Percentiles rank a stretch among this genome's conserved stretches.
These are phyloP conservation scores for Gobiocypris rarus DNA, from an alignment of 2,113 vertebrate species.

Conservation along the genomic window DNA sequence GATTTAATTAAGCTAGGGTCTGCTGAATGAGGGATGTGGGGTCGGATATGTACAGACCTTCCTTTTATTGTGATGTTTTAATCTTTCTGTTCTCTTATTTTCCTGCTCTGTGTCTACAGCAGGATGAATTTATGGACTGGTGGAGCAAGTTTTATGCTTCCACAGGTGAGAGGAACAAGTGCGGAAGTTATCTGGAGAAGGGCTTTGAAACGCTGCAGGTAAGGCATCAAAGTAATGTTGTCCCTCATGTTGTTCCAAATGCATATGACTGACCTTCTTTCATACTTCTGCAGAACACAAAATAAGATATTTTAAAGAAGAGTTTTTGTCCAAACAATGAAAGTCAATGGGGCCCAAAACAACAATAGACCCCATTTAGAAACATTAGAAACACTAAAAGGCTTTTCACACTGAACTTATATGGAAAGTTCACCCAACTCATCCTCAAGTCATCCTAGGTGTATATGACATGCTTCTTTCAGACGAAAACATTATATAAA, in stretches of 20 bases:
- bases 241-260: background rate
- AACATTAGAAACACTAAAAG: background rate
- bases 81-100: constrained; percentile 38
- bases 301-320: background rate
- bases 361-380: background rate
- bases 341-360: background rate
- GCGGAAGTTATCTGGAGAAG: constrained; percentile 88
- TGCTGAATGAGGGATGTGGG: background rate
- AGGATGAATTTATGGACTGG: constrained; percentile 95
- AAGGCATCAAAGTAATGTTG: background rate
- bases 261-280: background rate
- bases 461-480: too few relatives aligned
- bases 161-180: constrained; percentile 86
- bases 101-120: constrained; percentile 64
- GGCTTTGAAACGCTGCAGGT: constrained; percentile 92
- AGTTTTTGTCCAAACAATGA: background rate
- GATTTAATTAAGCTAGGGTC: background rate
- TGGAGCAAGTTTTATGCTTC: constrained; percentile 99
- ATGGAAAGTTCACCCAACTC: too few relatives aligned
- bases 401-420: background rate
- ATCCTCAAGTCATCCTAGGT: too few relatives aligned
- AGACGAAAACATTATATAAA: too few relatives aligned
- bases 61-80: background rate
- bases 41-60: background rate
- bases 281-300: background rate